Evolutionary conservation across 2,888 invertebrate genomes (phyloP).

Genomic region (Arrhopalites spinosus): DNA sequence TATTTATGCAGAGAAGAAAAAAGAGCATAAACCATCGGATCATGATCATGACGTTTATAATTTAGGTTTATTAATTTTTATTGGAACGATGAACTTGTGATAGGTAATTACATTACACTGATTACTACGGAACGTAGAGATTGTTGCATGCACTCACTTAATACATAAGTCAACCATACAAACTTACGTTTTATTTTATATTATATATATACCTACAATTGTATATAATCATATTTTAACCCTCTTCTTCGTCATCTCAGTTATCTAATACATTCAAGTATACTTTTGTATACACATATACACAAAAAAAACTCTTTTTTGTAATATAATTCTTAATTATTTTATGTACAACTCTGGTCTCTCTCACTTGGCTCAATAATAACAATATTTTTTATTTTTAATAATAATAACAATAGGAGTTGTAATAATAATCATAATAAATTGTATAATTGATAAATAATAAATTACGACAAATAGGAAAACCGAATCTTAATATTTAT

Average conservation of each 20-base stretch:
- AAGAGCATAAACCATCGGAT: slow-evolving; percentile 13
- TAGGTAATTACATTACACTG: slow-evolving; percentile 43
- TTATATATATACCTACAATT: background rate
- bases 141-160: slow-evolving; percentile 24
- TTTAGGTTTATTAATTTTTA: slow-evolving; percentile 48
- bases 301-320: no score
- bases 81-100: slow-evolving; percentile 50
- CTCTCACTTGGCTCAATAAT: slow-evolving; percentile 12
- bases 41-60: slow-evolving; percentile 40
- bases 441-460: slow-evolving; percentile 3
- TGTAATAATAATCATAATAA: slow-evolving; percentile 7
- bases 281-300: slow-evolving; percentile 4
- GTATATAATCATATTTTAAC: background rate
- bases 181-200: background rate
- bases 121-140: slow-evolving; percentile 26
- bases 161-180: slow-evolving; percentile 16
- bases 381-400: no score
- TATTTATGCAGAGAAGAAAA: background rate
- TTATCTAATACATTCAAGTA: background rate
- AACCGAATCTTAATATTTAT: slow-evolving; percentile 21
- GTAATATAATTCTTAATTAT: no score
- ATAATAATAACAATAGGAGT: slow-evolving; percentile 25
- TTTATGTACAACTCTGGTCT: slow-evolving; percentile 1
- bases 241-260: background rate
- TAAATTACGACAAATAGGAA: slow-evolving; percentile 30